Percentiles rank a stretch among this genome's conserved stretches.
phyloP scores from a whole-genome alignment of 2,888 invertebrate species.

The Cryptops parisi region DNA sequence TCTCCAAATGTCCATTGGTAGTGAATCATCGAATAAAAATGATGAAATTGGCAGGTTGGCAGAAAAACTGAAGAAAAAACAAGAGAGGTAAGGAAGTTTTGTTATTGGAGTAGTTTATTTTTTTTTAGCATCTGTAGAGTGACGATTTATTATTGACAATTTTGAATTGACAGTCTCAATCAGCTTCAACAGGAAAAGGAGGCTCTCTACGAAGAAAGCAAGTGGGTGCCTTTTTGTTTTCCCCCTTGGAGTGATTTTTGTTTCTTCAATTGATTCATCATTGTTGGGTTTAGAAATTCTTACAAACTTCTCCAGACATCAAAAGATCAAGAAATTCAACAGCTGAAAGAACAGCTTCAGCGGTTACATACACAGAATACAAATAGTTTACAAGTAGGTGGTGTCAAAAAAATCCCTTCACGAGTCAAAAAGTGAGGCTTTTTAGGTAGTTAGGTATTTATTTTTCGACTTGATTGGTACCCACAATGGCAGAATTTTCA shows the following conservation, averaged over 20 bases:
- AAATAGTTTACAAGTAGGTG: conserved; percentile 19
- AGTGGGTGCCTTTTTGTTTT: conserved; percentile 20
- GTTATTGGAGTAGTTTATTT: not conserved
- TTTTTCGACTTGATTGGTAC: not conserved
- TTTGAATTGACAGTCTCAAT: conserved; percentile 22
- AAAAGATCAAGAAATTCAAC: conserved; percentile 28
- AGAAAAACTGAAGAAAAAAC: conserved; percentile 33
- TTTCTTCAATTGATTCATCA: not conserved
- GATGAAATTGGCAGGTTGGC: conserved; percentile 27
- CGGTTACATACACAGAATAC: conserved; percentile 28
- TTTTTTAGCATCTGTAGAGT: not conserved
- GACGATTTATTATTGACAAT: not conserved
- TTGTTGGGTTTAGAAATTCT: conserved; percentile 23
- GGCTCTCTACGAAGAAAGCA: conserved; percentile 26
- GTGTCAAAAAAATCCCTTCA: too few species aligned
- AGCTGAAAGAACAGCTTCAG: conserved; percentile 27
- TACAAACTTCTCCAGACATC: conserved; percentile 25
- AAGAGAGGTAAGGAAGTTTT: conserved; percentile 27
- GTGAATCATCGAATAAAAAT: conserved; percentile 24
- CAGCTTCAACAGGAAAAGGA: conserved; percentile 34
- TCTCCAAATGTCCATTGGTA: conserved; percentile 23
- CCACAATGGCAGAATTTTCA: conserved; percentile 11
- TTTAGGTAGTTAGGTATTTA: too few species aligned
- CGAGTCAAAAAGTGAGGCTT: conserved; percentile 17
- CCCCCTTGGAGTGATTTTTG: too few species aligned